Evolutionary conservation across 2,797 vertebrate genomes (phyloP), one percentile per base, ranked within the genome.

Genomic region (Carcharodon carcharias): DNA sequence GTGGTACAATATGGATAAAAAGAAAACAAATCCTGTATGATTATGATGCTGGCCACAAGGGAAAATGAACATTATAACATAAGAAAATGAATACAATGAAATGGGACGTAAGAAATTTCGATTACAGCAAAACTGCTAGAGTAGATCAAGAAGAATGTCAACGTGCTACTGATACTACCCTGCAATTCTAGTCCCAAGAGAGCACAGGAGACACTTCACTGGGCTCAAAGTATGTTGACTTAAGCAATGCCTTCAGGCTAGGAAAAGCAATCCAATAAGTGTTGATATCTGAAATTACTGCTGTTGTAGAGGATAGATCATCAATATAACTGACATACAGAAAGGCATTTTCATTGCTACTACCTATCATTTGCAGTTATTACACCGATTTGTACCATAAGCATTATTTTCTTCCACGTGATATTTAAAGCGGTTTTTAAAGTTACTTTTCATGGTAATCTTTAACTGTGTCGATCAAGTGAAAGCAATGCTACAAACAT

Each of bases 201-300:
- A 95, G 18, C 26, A 56, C 26, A 58, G 31, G 69, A 58, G 45
- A 73, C 45, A 50, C 69, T 95, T 95, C 28, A 23, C 61, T 26
- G 50, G 35, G 94, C 11, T 71, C 45, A 77, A 77, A 73, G 69
- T 35, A 56, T n/a, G 94, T 95, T 95, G 94, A 71, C 54, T n/a
- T 95, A 71, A 95, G 69, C 69, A 95, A 77, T 95, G 54, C 69
- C 67, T 73, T 77, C 31, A 18, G 69, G 69, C 69, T 56, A 56
- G 12, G 69, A 95, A 95, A 95, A 28, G 50, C 67, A 35, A 35
- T 54, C 40, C 50, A 56, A 77, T 58, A 92, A 18, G 67, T 95
- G 65, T 54, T 95, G 69, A 95, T 71, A 95, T 73, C 23, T 18
- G 67, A 95, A 77, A 95, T 54, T 63, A 92, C 58, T 95, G 16